These are phyloP conservation scores for Bedellia somnulentella DNA, from an alignment of 2,888 invertebrate species.

Conservation along the genomic window DNA sequence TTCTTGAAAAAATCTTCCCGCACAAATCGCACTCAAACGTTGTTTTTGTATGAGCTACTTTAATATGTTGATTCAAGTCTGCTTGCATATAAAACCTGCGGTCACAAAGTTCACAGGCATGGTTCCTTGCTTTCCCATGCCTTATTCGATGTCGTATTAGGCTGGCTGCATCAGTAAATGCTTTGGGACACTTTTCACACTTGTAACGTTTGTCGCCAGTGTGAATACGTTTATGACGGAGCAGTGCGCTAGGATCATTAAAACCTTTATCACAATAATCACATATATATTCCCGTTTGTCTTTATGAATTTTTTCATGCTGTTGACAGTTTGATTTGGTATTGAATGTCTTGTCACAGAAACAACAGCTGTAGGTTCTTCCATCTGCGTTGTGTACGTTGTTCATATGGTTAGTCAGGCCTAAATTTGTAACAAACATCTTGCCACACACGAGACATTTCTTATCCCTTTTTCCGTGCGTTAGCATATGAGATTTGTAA, in stretches of 20 bases:
- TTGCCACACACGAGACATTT: too few species aligned
- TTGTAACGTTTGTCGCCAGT: conserved; percentile 15
- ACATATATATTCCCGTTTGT: conserved; percentile 11
- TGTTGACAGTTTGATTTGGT: too few species aligned
- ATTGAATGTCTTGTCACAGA: too few species aligned
- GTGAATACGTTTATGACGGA: conserved; percentile 14
- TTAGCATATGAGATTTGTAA: too few species aligned
- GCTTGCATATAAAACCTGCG: conserved; percentile 11
- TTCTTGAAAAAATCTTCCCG: conserved; percentile 8
- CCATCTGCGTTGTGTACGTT: too few species aligned
- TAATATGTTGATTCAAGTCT: neutral
- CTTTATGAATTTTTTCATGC: neutral
- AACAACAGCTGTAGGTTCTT: too few species aligned
- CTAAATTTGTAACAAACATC: too few species aligned
- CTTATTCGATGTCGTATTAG: conserved; percentile 11
- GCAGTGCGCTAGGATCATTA: neutral
- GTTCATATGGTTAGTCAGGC: too few species aligned
- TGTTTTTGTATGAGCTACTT: conserved; percentile 7
- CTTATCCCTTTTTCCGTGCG: too few species aligned
- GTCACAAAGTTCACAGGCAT: conserved; percentile 13
- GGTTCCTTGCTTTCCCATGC: conserved; percentile 12
- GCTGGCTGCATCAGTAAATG: conserved; percentile 17
- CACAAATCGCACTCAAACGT: conserved; percentile 13
- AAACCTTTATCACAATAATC: conserved; percentile 16
- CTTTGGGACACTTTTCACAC: conserved; percentile 15